Base-by-base conservation (phyloP, 1,140 invertebrate species). In the Eumaeus atala region DNA sequence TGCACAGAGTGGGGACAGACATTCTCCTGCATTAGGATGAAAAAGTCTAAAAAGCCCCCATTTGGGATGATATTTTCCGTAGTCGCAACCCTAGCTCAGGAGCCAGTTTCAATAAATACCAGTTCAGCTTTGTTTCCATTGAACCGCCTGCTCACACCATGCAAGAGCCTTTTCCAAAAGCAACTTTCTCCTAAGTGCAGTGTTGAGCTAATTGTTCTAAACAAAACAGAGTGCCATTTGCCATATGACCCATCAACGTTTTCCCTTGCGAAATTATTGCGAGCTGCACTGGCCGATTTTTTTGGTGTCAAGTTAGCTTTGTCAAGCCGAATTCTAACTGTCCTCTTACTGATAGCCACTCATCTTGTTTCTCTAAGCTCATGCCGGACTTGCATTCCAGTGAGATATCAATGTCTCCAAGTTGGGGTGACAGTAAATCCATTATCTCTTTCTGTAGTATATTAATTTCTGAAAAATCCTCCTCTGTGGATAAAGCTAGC, bases 21-120 rank as follows among this genome's bases (percentile, higher is more conserved):
- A 28, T 55, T 48, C 16, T 55, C 44, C 5, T 55, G 44, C 44
- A 55, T 55, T 71, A 66, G 42, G 65, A 66, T 33, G 47, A 48
- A 48, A 17, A 9, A 18, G 47, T 33, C 47, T 21, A 48, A 11
- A 33, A 48, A 48, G 4, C 47, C 47, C 10, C 17, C 47, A 48
- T n/a, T 21, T 11, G 18, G 9, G 18, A 48, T 34, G 9, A 37
- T 9, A 9, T 37, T 3, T n/a, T 37, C 36, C 33, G 49, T 38
- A 49, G 34, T 50, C 50, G n/a, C 52, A 44, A 38, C 10, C 10
- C 33, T 49, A 36, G 35, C 12, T 51, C 54, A 38, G 38, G 34
- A 47, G 28, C 40, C 49, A 50, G 52, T 36, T 12, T 12, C 33
- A 10, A 62, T 33, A 34, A 54, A 62, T 48, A 80, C 48, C 56